Evolutionary conservation across 2,888 invertebrate species (phyloP), one percentile per base, ranked within the genome.

Genomic region (Drosophila atroscutellata): DNA sequence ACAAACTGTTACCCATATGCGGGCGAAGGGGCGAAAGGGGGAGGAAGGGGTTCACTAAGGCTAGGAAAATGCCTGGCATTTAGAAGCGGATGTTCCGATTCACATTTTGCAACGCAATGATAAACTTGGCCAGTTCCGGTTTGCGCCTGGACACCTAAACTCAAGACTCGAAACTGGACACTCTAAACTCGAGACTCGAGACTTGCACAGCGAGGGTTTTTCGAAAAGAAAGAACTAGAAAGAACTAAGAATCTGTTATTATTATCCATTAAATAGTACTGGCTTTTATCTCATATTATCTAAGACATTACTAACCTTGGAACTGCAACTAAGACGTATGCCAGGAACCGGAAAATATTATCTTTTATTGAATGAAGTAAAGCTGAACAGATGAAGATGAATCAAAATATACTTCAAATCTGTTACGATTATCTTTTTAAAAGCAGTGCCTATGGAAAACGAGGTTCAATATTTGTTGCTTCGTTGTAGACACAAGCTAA

Each of bases 11-110:
- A 54, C 26, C 58, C 45, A 28, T 32, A 32, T 32, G 32, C 4
- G 11, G 3, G 3, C 9, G 9, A 11, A 32, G 3, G 9, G 3
- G 0, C 0, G 30, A 30, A 30, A 30, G 11, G 3, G 6, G 28
- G 28, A 52, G 28, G 36, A 20, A 32, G 32, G 18, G 28, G 34
- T 15, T 28, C 51, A n/a, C 62, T 13, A 28, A 13, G n/a, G 28
- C 8, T 6, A 6, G 30, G 81, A 70, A 77, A 80, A 65, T 78
- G 86, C 72, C 74, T 89, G 89, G 86, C 89, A 87, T 87, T 87
- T 87, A 87, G 75, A 84, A 87, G 66, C 90, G 87, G 87, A 87
- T 88, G 90, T 88, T 90, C 90, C 90, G 88, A 87, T 90, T 89
- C 87, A 75, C 90, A 89, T 90, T 88, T 89, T 74, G 86, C 89